Base-by-base conservation (phyloP, 1,140 invertebrate genomes). In the Drosophila athabasca region DNA sequence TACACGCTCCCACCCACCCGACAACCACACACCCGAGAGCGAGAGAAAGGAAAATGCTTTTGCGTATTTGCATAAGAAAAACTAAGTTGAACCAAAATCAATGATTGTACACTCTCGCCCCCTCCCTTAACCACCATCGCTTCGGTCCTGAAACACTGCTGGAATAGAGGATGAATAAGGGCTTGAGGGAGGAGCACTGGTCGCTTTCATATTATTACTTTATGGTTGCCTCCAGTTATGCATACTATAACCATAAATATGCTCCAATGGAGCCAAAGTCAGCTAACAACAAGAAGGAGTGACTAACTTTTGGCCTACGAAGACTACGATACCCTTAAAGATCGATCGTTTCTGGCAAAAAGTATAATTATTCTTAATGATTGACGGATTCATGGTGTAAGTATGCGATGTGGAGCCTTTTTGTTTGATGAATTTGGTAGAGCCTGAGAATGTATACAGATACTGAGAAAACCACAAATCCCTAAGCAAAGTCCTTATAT, bases 161-260 rank as follows among this genome's bases (percentile, higher is more conserved):
- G 68, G 82, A 78, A 50, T 67, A 58, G 55, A 41, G 17, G 44
- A 43, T 41, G 49, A 13, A 24, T 39, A 8, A 31, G 26, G 15
- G 22, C 7, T 3, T 9, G 43, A 2, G 3, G 41, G 15, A n/a
- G 22, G n/a, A 8, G 43, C 31, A 53, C 24, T 62, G 67, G 64
- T 53, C 70, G 81, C 69, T 74, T 81, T 85, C 74, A 70, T 87
- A 85, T 85, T 85, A 87, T 87, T 87, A 88, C 84, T 87, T 87
- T 87, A 87, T 87, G 83, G 83, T 83, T 72, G 83, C 83, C 83
- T 87, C 83, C 79, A 87, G 83, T 87, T 87, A 87, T 87, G 83
- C 83, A 87, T 87, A 88, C 79, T 85, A 85, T 85, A 85, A 85
- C 82, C 82, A 85, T 85, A 85, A 85, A 85, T 85, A 85, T 87